Percentiles rank a stretch among this genome's conserved stretches.
phyloP scores from a whole-genome alignment of 2,113 vertebrate genomes.

The Erinaceus europaeus region DNA sequence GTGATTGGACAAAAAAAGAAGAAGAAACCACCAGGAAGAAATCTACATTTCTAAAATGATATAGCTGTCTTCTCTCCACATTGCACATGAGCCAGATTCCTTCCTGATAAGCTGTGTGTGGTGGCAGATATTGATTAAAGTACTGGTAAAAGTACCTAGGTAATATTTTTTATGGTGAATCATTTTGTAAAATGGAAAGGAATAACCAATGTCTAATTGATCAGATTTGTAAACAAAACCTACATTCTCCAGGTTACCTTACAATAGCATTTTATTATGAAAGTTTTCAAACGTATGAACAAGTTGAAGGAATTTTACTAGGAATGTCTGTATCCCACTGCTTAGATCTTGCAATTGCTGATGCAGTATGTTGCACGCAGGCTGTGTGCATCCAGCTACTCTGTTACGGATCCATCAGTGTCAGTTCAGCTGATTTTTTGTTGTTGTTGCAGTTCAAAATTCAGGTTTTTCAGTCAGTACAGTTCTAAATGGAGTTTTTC shows the following conservation, averaged over 20 bases:
- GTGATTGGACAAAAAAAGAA: background rate
- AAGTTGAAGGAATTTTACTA: background rate
- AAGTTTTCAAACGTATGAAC: slow-evolving; percentile 2
- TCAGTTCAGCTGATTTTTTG: background rate
- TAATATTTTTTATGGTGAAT: background rate
- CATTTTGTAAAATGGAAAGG: background rate
- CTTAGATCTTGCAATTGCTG: background rate
- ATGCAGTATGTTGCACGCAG: too few relatives aligned
- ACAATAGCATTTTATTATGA: background rate
- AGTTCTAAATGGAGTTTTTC: background rate
- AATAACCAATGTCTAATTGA: background rate
- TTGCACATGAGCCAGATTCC: background rate
- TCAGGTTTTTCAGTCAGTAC: background rate
- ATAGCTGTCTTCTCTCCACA: background rate
- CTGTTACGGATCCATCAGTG: background rate
- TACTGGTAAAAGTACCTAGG: background rate
- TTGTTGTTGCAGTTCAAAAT: slow-evolving; percentile 5
- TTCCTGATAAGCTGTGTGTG: background rate
- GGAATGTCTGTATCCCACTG: background rate
- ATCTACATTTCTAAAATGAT: slow-evolving; percentile 9
- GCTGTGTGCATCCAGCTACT: background rate
- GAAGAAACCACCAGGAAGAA: background rate
- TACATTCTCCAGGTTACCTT: background rate
- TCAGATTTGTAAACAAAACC: background rate
- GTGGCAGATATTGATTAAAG: slow-evolving; percentile 9